Base-by-base conservation (phyloP, 2,888 invertebrate species). In the Steinernema hermaphroditum region DNA sequence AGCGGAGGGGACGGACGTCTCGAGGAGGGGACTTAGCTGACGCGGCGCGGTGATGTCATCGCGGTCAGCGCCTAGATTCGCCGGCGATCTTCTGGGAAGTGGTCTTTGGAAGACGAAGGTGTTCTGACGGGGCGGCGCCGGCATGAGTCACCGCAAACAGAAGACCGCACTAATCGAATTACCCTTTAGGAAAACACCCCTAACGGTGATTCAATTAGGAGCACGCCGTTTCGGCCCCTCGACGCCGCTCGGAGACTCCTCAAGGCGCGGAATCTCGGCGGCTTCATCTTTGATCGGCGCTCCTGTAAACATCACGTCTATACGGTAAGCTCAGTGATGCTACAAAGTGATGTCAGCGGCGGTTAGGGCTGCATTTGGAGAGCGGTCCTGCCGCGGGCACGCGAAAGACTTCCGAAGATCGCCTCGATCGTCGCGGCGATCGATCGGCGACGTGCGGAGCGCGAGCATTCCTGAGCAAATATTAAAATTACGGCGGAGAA, bases 381-480 rank as follows among this genome's bases (percentile, higher is more conserved):
- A n/a, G n/a, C 6, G 37, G 37, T 37, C 37, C 6, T 37, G 37
- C 22, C 50, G 50, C 16, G 16, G 32, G 2, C 29, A 9, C 16
- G 27, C 29, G 12, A 32, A 32, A 32, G 16, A 62, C 62, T 62
- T 62, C 62, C 32, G 27, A 62, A 62, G 62, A 62, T 62, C 62
- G 32, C 62, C 32, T 62, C n/a, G n/a, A 62, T 62, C 62, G 24
- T 22, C 54, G 62, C 34, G 62, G 12, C 62, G 34, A 62, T 62
- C 62, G 32, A 62, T 62, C n/a, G 32, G 16, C 16, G 62, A 62
- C 62, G 62, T 62, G 54, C 54, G 19, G 27, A 27, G 12, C 14
- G 27, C 2, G 54, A 54, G 34, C 62, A 62, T 62, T 62, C 62
- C 29, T 62, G 29, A 62, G 62, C 62, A 62, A 62, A 62, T 62